Evolutionary conservation across 35 echinoderm and acorn worm genomes (phyloP).

Genomic region (Amphiura filiformis): DNA sequence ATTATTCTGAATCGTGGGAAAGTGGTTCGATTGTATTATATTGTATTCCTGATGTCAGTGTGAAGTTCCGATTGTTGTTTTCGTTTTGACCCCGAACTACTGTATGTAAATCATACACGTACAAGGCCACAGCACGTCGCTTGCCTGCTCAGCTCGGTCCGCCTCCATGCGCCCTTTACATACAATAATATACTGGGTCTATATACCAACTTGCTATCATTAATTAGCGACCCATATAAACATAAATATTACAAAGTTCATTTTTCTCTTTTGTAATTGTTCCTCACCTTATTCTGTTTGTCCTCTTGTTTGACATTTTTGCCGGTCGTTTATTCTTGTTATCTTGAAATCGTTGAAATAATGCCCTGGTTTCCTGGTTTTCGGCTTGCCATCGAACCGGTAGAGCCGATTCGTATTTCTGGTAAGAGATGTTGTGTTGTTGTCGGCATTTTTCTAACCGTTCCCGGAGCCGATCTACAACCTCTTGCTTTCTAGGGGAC

Average conservation of each 20-base stretch:
- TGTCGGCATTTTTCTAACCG: conserved; percentile 41
- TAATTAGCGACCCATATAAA: no score
- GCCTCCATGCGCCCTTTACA: no score
- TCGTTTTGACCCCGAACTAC: neutral
- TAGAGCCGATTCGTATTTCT: neutral
- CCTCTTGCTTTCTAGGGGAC: conserved; percentile 53
- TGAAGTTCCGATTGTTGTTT: neutral
- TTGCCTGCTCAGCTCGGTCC: no score
- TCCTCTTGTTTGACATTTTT: conserved; percentile 47
- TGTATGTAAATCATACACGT: neutral
- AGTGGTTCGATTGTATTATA: no score
- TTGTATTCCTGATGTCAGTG: no score
- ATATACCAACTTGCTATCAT: no score
- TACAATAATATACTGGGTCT: no score
- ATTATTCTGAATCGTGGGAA: no score
- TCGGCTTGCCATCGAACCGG: conserved; percentile 32
- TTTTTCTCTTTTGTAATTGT: no score
- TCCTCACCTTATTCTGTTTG: conserved; percentile 54
- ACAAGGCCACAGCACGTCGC: neutral
- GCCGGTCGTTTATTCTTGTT: conserved; percentile 46
- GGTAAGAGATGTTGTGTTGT: conserved; percentile 9
- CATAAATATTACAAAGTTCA: no score
- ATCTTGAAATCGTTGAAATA: conserved; percentile 34
- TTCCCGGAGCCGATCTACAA: conserved; percentile 44
- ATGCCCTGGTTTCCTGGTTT: conserved; percentile 26